Evolutionary conservation across 1,140 invertebrate species (phyloP).

Genomic region (Pinna nobilis): DNA sequence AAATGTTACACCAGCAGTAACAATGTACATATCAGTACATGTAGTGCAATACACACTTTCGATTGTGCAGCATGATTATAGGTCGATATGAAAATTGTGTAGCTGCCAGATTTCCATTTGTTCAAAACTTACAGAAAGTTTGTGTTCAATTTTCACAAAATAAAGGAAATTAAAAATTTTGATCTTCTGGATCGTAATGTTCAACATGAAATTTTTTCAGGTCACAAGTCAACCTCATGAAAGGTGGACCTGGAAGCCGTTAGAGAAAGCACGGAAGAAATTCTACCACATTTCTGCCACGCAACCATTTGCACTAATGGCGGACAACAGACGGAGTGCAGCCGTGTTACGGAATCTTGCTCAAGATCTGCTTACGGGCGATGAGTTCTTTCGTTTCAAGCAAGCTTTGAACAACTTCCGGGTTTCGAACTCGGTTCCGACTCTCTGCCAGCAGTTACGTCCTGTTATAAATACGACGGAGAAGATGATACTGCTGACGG

Average conservation of each 20-base stretch:
- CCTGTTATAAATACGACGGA: conserved; percentile 62
- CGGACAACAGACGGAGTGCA: conserved; percentile 47
- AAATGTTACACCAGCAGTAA: too few relatives aligned
- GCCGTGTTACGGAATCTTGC: conserved; percentile 59
- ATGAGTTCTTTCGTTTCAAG: conserved; percentile 60
- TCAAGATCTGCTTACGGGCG: conserved; percentile 55
- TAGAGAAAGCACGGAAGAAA: conserved; percentile 21
- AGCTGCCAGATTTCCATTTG: too few relatives aligned
- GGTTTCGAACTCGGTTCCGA: conserved; percentile 54
- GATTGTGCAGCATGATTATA: too few relatives aligned
- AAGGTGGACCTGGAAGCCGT: conserved; percentile 35
- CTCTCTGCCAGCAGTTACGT: conserved; percentile 58
- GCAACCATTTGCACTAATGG: conserved; percentile 22
- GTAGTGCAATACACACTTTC: too few relatives aligned
- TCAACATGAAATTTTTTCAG: conserved; percentile 44
- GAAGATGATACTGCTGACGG: conserved; percentile 63
- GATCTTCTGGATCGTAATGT: too few relatives aligned
- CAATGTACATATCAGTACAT: too few relatives aligned
- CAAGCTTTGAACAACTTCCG: conserved; percentile 63
- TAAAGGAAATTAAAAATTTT: too few relatives aligned
- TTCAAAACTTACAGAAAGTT: too few relatives aligned
- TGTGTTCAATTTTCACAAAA: too few relatives aligned
- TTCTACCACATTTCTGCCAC: neutral
- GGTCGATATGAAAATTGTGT: too few relatives aligned
- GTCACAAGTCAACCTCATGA: conserved; percentile 18